Conservation (phyloP, 2,797 vertebrate species). For the Chlorospingus semifuscus region DNA sequence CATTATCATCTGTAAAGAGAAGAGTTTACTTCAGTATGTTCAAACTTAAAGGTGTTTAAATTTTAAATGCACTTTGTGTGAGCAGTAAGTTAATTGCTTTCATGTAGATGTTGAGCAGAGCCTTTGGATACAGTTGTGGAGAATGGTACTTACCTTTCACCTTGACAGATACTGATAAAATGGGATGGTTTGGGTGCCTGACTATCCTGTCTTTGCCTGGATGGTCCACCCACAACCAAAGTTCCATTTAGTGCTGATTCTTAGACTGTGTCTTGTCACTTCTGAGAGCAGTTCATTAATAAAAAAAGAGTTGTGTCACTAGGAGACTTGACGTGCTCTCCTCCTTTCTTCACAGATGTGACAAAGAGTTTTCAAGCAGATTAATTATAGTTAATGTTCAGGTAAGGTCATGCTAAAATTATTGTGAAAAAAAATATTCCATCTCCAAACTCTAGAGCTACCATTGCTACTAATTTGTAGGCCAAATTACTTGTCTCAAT, state of each 20-base stretch:
- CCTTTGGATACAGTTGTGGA: not conserved
- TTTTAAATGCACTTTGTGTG: not conserved
- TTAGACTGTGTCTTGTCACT: not conserved
- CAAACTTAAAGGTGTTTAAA: not conserved
- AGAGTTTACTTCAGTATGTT: not conserved
- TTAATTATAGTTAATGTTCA: not conserved
- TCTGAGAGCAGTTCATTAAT: not conserved
- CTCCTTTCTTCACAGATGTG: not conserved
- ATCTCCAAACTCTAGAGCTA: not conserved
- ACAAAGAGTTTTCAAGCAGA: not conserved
- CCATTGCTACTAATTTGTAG: not conserved
- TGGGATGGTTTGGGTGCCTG: not conserved
- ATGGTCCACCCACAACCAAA: not conserved
- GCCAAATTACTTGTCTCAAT: not conserved
- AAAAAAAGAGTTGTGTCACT: not conserved
- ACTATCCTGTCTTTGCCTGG: not conserved
- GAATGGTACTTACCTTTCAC: not conserved
- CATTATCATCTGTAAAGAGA: not conserved
- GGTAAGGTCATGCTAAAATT: not conserved
- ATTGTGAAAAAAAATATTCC: not conserved
- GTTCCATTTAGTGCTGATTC: not conserved
- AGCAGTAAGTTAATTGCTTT: not conserved
- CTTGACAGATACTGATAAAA: not conserved
- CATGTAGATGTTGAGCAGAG: not conserved
- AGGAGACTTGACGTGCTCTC: not conserved